Conservation (phyloP, 1,140 invertebrate species). For the Penaeus japonicus region DNA sequence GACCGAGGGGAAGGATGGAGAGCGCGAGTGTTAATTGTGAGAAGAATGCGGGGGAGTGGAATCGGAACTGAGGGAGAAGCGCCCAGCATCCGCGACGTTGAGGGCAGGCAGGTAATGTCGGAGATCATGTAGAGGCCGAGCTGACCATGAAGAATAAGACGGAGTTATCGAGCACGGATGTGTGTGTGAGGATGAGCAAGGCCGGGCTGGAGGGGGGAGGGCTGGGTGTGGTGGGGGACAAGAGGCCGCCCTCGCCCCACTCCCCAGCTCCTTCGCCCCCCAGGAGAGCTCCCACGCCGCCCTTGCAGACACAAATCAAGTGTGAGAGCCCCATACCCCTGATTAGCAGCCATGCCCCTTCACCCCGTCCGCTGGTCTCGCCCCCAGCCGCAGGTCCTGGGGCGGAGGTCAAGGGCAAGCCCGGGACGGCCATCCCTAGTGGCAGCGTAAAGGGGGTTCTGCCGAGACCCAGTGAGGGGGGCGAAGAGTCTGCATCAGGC, state of each 20-base stretch:
- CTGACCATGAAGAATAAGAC: conserved; percentile 51
- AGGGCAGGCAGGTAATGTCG: background rate
- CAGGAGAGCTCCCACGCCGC: conserved; percentile 2
- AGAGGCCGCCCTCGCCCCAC: background rate
- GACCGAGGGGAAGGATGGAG: background rate
- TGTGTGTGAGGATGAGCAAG: conserved; percentile 53
- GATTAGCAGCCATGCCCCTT: conserved; percentile 13
- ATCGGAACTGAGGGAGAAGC: background rate
- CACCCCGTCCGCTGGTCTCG: background rate
- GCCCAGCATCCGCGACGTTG: conserved; percentile 19
- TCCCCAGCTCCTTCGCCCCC: conserved; percentile 19
- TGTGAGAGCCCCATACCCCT: conserved; percentile 37
- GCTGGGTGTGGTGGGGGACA: background rate
- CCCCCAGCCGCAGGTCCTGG: conserved; percentile 31
- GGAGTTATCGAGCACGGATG: conserved; percentile 35
- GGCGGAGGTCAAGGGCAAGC: conserved; percentile 61
- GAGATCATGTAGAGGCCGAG: background rate
- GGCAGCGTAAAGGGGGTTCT: conserved; percentile 56
- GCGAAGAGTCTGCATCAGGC: background rate
- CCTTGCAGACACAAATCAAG: conserved; percentile 32
- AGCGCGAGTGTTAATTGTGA: background rate
- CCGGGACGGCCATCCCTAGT: conserved; percentile 59
- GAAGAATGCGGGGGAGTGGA: background rate
- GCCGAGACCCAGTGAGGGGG: conserved; percentile 31
- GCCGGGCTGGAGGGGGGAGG: conserved; percentile 29